A percentile compares a stretch with the other conserved stretches of the same genome.
These are phyloP conservation scores for Lordiphosa andalusiaca DNA, from an alignment of 2,888 invertebrate genomes.

Conservation along the genomic window DNA sequence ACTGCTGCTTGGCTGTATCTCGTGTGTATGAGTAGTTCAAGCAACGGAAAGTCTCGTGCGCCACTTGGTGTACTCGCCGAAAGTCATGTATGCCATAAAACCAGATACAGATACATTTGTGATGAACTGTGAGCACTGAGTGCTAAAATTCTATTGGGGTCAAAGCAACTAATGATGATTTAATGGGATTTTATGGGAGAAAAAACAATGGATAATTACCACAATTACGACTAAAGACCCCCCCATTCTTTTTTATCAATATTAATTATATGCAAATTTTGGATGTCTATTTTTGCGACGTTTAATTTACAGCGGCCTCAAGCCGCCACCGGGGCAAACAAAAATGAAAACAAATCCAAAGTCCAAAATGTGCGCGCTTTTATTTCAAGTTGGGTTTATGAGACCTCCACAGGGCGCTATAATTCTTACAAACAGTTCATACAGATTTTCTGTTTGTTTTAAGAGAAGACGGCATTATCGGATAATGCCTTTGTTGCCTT, in stretches of 20 bases:
- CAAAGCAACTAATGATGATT: constrained; percentile 25
- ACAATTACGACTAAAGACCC: neutral
- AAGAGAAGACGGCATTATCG: constrained; percentile 6
- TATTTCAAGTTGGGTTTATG: constrained; percentile 20
- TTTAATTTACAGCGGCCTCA: constrained; percentile 34
- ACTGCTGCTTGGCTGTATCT: constrained; percentile 22
- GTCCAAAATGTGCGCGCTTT: constrained; percentile 56
- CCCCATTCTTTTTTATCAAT: constrained; percentile 7
- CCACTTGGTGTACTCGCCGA: constrained; percentile 46
- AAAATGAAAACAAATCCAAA: constrained; percentile 62
- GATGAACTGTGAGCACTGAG: constrained; percentile 19
- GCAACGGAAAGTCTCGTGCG: constrained; percentile 64
- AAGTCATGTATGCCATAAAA: constrained; percentile 65
- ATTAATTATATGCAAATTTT: constrained; percentile 18
- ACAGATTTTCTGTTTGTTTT: constrained; percentile 15
- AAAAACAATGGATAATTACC: neutral
- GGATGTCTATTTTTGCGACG: constrained; percentile 39
- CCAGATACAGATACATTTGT: constrained; percentile 9
- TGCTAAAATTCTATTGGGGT: constrained; percentile 44
- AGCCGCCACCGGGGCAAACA: constrained; percentile 12
- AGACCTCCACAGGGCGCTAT: constrained; percentile 44
- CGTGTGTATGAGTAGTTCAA: constrained; percentile 30
- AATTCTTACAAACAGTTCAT: constrained; percentile 16
- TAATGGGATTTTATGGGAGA: neutral
- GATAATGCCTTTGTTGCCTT: constrained; percentile 13